Conservation (phyloP, 2,888 invertebrate species). For the Conus canariensis region DNA sequence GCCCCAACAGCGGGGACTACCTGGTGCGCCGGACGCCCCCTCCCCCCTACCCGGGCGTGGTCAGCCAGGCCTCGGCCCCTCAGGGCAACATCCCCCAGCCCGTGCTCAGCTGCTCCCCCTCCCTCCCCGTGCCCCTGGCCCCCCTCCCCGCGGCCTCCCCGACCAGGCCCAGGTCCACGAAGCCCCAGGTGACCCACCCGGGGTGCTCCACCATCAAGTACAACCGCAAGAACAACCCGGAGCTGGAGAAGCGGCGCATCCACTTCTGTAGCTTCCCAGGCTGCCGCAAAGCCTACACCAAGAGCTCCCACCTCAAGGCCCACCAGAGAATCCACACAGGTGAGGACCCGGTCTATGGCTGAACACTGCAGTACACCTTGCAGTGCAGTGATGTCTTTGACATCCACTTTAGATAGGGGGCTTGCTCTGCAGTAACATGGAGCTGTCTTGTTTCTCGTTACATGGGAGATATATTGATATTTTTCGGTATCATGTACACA, state of each 20-base stretch:
- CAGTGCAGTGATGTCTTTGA: no score
- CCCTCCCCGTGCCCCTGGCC: conserved; percentile 44
- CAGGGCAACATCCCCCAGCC: conserved; percentile 44
- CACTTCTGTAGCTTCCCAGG: conserved; percentile 98
- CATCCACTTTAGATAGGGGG: neutral
- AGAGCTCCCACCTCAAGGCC: conserved; percentile 98
- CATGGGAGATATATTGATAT: neutral
- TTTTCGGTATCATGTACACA: no score
- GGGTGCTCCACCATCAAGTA: conserved; percentile 84
- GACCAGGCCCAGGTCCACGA: conserved; percentile 21
- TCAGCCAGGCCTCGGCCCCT: conserved; percentile 31
- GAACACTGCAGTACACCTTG: neutral
- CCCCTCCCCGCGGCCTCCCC: conserved; percentile 49
- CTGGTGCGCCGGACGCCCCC: conserved; percentile 64
- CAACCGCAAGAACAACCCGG: conserved; percentile 97
- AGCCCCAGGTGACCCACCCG: conserved; percentile 75
- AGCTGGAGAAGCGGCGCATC: conserved; percentile 95
- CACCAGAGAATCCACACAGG: conserved; percentile 99
- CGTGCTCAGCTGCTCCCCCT: conserved; percentile 46
- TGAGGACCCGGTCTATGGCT: conserved; percentile 79
- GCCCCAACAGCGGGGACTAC: conserved; percentile 65
- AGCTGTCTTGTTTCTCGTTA: neutral
- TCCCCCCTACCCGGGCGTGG: conserved; percentile 70
- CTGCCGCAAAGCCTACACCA: conserved; percentile 97
- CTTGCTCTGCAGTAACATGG: no score